phyloP scores from a whole-genome alignment of 2,113 vertebrate species.

The Carettochelys insculpta region DNA sequence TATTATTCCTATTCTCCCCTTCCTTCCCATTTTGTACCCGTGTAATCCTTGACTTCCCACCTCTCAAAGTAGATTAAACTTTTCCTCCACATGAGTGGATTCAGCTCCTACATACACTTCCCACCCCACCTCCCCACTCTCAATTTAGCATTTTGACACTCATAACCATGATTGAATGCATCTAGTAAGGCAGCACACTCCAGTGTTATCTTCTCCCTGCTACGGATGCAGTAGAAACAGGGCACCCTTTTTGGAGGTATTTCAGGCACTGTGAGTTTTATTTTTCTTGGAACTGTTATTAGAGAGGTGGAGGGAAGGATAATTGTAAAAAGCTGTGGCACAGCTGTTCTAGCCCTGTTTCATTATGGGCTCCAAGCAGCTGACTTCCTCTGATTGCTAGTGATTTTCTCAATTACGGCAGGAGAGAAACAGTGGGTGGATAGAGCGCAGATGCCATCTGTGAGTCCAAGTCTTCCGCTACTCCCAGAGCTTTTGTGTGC shows the following conservation, averaged over 20 bases:
- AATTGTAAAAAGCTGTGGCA: conserved; percentile 42
- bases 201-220: background rate
- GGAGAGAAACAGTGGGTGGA: background rate
- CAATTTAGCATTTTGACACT: background rate
- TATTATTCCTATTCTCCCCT: background rate
- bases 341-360: conserved; percentile 62
- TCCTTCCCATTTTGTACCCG: background rate
- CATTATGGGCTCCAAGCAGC: conserved; percentile 47
- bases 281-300: conserved; percentile 16
- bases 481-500: background rate
- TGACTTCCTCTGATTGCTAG: conserved; percentile 54
- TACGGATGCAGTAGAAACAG: background rate
- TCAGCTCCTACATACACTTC: background rate
- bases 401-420: conserved; percentile 48
- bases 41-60: background rate
- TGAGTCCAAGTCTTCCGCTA: background rate
- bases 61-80: background rate
- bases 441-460: conserved; percentile 6
- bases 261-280: conserved; percentile 32
- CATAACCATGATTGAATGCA: background rate
- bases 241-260: background rate
- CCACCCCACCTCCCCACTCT: background rate
- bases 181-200: background rate
- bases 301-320: conserved; percentile 51
- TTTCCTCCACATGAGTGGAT: background rate